Evolutionary conservation across 1,140 invertebrate genomes (phyloP), one percentile per base, ranked within the genome.

Genomic region (Antheraea mylitta): DNA sequence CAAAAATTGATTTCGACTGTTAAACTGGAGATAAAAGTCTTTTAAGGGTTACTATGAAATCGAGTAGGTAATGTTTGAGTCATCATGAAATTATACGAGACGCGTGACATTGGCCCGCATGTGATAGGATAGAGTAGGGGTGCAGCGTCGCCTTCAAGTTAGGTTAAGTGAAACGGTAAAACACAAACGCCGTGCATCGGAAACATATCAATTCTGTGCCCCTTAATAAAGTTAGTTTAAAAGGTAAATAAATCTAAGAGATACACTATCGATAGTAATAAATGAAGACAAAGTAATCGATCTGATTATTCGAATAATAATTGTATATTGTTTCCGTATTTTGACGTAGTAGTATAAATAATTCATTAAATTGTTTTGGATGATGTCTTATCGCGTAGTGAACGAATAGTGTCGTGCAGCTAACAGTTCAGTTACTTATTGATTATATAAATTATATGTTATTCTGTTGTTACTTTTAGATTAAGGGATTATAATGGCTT

Each of bases 171-270:
- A 89, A 91, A 82, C 90, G 89, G 90, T 92, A 92, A 81, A 83
- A 92, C 85, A 92, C 91, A 92, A 93, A 91, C 90, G 81, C 92
- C 92, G 90, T 91, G 86, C 86, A 92, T 92, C 91, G 91, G 90
- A 92, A 92, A 93, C 92, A 93, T 93, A 93, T 93, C 92, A 93
- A 92, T 89, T 92, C 91, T 93, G 92, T 93, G 92, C 92, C 92
- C 92, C 92, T 93, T 92, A 92, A 86, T 89, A 89, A 90, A 88
- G 85, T 84, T 90, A 90, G 82, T 85, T 90, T 89, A 89, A 71
- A 53, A n/a, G 13, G 11, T 80, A 86, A 88, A 80, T 89, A 91
- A 30, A 85, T 85, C 78, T 90, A 90, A 89, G 88, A 92, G 83
- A 92, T 90, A 90, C 87, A 90, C 71, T 92, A 92, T 90, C 85